Conservation (phyloP, 1,140 invertebrate genomes). For the Aphaenogaster ashmeadi region DNA sequence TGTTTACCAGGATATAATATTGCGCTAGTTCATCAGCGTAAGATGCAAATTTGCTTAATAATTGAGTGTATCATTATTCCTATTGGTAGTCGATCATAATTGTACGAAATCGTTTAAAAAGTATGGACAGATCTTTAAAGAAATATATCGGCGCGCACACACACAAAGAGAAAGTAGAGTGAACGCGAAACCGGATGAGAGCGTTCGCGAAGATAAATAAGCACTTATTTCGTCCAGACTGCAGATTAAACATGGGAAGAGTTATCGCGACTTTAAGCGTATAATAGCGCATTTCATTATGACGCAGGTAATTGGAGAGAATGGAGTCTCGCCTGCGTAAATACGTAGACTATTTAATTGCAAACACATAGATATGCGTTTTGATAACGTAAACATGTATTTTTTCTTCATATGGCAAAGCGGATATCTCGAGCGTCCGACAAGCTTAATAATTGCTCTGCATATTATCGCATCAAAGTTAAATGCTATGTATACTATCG, state of each 20-base stretch:
- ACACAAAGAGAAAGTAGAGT: background rate
- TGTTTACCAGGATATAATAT: background rate
- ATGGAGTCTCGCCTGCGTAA: constrained; percentile 12
- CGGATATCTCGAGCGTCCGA: background rate
- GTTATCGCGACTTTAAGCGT: constrained; percentile 30
- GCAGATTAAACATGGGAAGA: constrained; percentile 41
- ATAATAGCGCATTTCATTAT: constrained; percentile 30
- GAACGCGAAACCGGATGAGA: constrained; percentile 42
- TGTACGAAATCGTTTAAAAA: constrained; percentile 10
- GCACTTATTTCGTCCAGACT: constrained; percentile 21
- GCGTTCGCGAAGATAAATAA: constrained; percentile 35
- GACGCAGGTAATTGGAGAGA: background rate
- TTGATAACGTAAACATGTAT: background rate
- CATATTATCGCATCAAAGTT: background rate
- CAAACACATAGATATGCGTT: background rate
- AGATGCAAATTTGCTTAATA: background rate
- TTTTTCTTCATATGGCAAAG: background rate
- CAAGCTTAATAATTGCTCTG: constrained; percentile 4
- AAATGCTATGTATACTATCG: background rate
- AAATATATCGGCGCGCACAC: background rate
- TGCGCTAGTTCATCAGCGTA: background rate
- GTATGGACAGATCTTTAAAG: background rate
- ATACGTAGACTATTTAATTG: constrained; percentile 23
- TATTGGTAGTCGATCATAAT: background rate
- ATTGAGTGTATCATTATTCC: background rate